Percentiles rank a stretch among this genome's conserved stretches.
Evolutionary conservation across 2,888 invertebrate species (phyloP).

Genomic region (Epistrophe grossulariae): DNA sequence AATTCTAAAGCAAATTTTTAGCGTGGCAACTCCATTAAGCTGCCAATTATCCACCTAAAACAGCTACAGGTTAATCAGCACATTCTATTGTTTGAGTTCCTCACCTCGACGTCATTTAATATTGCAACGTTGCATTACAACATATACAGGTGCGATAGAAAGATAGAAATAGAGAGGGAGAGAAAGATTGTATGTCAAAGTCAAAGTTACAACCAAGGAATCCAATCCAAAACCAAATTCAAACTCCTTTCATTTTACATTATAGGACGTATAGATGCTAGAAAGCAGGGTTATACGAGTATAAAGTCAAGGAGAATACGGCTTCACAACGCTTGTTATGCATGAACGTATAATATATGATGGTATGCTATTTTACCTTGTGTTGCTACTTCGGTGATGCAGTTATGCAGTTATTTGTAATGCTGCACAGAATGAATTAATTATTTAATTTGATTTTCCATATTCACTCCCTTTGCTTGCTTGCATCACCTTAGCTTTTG

Average conservation of each 20-base stretch:
- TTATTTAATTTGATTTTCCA: slow-evolving; percentile 72
- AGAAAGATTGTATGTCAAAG: slow-evolving; percentile 14
- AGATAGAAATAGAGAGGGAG: no score
- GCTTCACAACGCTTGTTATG: slow-evolving; percentile 4
- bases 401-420: slow-evolving; percentile 54
- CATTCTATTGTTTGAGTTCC: slow-evolving; percentile 25
- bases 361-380: slow-evolving; percentile 7
- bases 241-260: slow-evolving; percentile 23
- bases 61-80: slow-evolving; percentile 56
- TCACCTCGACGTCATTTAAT: slow-evolving; percentile 50
- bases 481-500: background rate
- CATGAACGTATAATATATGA: slow-evolving; percentile 3
- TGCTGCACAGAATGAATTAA: slow-evolving; percentile 67
- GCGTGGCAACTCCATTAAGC: slow-evolving; percentile 19
- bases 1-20: slow-evolving; percentile 20
- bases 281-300: background rate
- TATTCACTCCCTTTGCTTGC: slow-evolving; percentile 29
- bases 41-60: slow-evolving; percentile 34
- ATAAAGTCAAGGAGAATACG: background rate
- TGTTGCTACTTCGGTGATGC: background rate
- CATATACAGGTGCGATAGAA: background rate
- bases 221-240: slow-evolving; percentile 48
- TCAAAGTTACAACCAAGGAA: slow-evolving; percentile 41
- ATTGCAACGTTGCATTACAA: slow-evolving; percentile 29
- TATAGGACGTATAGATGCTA: background rate